Evolutionary conservation across 1,140 invertebrate genomes (phyloP).

Genomic region (Cherax destructor): DNA sequence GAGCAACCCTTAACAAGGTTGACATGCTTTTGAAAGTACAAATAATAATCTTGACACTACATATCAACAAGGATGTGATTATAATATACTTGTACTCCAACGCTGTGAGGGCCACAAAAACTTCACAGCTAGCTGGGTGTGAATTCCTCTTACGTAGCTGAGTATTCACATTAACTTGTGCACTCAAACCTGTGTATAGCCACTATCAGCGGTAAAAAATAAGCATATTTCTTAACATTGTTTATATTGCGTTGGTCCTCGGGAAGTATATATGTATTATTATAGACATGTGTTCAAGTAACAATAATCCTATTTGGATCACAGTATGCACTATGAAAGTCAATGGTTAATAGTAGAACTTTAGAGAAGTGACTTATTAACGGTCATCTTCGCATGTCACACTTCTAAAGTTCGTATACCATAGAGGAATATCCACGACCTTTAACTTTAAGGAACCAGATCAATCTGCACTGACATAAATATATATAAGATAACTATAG

Average conservation of each 20-base stretch:
- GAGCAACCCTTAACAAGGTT: no score
- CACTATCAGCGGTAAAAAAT: not conserved
- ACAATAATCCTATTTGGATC: not conserved
- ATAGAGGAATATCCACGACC: no score
- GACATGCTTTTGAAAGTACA: no score
- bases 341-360: not conserved
- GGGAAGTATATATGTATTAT: not conserved
- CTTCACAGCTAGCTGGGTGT: no score
- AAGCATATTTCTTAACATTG: not conserved
- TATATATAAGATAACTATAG: no score
- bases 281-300: constrained; percentile 1
- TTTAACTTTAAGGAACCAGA: no score
- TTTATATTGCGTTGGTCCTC: not conserved
- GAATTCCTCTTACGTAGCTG: no score
- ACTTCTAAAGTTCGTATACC: no score
- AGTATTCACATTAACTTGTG: not conserved
- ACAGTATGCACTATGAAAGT: not conserved
- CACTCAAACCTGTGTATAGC: not conserved
- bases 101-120: not conserved
- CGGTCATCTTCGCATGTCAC: no score
- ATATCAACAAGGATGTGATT: not conserved
- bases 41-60: not conserved
- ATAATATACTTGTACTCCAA: not conserved
- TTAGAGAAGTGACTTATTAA: no score
- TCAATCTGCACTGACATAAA: no score